A percentile compares a stretch with the other conserved stretches of the same genome.
phyloP scores from a whole-genome alignment of 2,113 vertebrate genomes.

The Mormyrus iriodes region DNA sequence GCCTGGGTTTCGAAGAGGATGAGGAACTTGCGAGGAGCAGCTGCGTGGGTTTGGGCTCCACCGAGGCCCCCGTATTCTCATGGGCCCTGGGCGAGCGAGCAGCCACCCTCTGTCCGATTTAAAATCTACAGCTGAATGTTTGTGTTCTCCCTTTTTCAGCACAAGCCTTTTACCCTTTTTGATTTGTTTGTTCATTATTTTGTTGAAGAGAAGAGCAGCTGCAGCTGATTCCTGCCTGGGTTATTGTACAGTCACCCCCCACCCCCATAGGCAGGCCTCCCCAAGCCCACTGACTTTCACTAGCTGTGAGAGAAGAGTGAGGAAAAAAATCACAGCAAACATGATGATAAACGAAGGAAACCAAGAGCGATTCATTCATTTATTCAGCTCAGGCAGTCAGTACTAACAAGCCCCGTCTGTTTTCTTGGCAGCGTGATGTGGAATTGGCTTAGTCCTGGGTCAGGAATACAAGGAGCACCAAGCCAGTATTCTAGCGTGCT shows the following conservation, averaged over 20 bases:
- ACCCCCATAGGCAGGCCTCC: neutral
- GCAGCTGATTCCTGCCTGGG: neutral
- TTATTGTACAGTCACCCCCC: neutral
- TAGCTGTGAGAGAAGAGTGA: neutral
- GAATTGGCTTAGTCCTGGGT: neutral
- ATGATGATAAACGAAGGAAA: neutral
- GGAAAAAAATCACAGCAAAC: neutral
- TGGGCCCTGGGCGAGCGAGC: neutral
- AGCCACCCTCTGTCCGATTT: neutral
- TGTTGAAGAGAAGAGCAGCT: neutral
- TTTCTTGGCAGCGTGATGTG: constrained; percentile 13
- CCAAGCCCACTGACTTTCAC: neutral
- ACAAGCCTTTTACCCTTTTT: neutral
- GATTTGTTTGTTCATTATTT: neutral
- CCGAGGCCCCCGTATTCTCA: neutral
- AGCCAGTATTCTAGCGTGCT: neutral
- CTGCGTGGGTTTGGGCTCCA: neutral
- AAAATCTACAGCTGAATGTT: neutral
- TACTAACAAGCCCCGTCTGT: neutral
- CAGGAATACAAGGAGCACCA: neutral
- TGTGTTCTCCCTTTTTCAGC: neutral
- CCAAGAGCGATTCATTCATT: neutral
- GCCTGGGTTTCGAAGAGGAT: neutral
- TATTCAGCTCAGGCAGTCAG: neutral
- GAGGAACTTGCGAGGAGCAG: neutral